phyloP scores from a whole-genome alignment of 1,140 invertebrate genomes.

The Drosophila nasuta region DNA sequence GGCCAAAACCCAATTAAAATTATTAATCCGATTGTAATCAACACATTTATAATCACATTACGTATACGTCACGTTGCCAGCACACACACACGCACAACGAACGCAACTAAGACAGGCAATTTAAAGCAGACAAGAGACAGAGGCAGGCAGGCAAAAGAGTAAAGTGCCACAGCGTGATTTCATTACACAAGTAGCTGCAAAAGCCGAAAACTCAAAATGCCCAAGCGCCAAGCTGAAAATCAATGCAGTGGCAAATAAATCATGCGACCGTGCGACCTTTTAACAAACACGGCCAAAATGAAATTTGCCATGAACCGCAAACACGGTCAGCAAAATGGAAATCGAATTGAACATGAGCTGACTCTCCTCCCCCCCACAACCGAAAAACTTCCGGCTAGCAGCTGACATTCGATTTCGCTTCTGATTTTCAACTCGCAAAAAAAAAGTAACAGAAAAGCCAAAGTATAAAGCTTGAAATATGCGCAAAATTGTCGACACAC shows the following conservation, averaged over 20 bases:
- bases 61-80: slow-evolving; percentile 58
- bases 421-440: slow-evolving; percentile 39
- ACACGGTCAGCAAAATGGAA: slow-evolving; percentile 49
- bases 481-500: slow-evolving; percentile 54
- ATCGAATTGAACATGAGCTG: slow-evolving; percentile 36
- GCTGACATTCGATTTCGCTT: slow-evolving; percentile 16
- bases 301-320: slow-evolving; percentile 63
- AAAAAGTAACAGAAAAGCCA: neutral
- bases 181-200: slow-evolving; percentile 43
- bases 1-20: slow-evolving; percentile 65
- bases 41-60: slow-evolving; percentile 74
- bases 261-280: slow-evolving; percentile 64
- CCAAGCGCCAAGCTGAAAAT: slow-evolving; percentile 55
- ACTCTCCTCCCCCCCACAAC: neutral
- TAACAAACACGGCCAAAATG: slow-evolving; percentile 64
- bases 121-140: slow-evolving; percentile 37
- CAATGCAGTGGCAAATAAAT: slow-evolving; percentile 76
- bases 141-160: neutral
- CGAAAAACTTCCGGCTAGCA: slow-evolving; percentile 30
- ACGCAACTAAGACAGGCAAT: slow-evolving; percentile 40
- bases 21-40: slow-evolving; percentile 72
- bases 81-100: slow-evolving; percentile 22
- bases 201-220: slow-evolving; percentile 21
- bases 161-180: slow-evolving; percentile 60
- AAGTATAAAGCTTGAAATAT: slow-evolving; percentile 44